Percentiles rank a stretch among this genome's conserved stretches.
Conservation (phyloP, 2,888 invertebrate species). For the Callyntrura sp. region DNA sequence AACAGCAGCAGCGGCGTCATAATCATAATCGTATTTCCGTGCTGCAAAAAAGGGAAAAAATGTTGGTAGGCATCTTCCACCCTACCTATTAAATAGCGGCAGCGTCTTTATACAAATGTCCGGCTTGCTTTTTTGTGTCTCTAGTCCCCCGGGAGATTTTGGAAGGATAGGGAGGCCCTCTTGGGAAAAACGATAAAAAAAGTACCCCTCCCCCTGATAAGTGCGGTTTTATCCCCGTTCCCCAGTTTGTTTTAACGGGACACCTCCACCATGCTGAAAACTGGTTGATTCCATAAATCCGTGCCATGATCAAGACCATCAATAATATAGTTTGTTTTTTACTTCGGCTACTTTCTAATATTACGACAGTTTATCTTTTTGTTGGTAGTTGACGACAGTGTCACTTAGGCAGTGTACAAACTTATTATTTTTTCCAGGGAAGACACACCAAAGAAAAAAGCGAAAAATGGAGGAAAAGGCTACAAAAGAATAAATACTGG, state of each 20-base stretch:
- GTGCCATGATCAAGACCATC: too few relatives aligned
- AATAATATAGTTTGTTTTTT: too few relatives aligned
- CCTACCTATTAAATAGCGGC: too few relatives aligned
- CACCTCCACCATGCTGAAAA: too few relatives aligned
- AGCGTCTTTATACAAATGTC: background rate
- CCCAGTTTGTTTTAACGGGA: too few relatives aligned
- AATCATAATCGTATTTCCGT: conserved; percentile 72
- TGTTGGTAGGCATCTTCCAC: background rate
- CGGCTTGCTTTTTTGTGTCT: background rate
- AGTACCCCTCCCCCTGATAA: too few relatives aligned
- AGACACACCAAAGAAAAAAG: background rate
- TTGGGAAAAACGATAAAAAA: too few relatives aligned
- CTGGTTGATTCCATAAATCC: too few relatives aligned
- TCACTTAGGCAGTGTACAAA: background rate
- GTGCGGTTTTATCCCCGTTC: too few relatives aligned
- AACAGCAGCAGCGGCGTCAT: conserved; percentile 9
- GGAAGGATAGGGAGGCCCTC: background rate
- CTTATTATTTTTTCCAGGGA: background rate
- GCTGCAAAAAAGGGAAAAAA: conserved; percentile 17
- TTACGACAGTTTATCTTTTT: too few relatives aligned
- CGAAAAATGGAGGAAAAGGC: conserved; percentile 28
- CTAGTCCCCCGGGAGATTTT: background rate
- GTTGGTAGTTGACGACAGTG: background rate
- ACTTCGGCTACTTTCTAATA: too few relatives aligned
- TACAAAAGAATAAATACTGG: conserved; percentile 41